Evolutionary conservation across 2,797 vertebrate species (phyloP), one percentile per base, ranked within the genome.

Genomic region (Urophycis tenuis): DNA sequence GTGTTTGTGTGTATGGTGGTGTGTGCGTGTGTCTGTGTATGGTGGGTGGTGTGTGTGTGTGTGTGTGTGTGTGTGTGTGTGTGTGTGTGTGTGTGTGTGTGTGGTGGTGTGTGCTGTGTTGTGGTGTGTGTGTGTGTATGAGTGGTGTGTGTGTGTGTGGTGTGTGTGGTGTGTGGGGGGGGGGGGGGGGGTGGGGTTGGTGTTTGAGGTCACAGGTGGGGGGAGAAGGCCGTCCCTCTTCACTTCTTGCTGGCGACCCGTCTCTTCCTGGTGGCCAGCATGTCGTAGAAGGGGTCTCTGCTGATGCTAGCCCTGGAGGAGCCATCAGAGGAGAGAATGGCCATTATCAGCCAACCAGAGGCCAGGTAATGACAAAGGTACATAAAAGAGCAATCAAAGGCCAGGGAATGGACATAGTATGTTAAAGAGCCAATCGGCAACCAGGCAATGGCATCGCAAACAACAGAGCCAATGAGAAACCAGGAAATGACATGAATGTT

Each of bases 221-320:
- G 1, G 31, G 70, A 77, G 73, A 60, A 75, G 82, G 80, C 75
- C 72, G 83, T 85, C 81, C 78, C 39, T 78, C 89, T 89, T 93
- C 94, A 97, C 90, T 97, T 96, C 92, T 97, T 97, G 90, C 95
- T 95, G n/a, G 96, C 96, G 81, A 97, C 94, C 64, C 95, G 92
- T 86, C 96, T 94, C 92, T 97, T 97, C 83, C 96, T 93, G 74
- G 96, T 95, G 2, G 95, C 96, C 88, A 97, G 80, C 96, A 97
- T 97, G 92, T 97, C 95, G n/a, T 97, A 97, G 92, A 97, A 97
- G 39, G 96, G 95, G 84, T 97, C 96, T 88, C 95, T 94, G 69
- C 95, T 97, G 78, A 97, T 96, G 22, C 95, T 96, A 0, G 95
- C 95, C 91, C 96, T 97, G 90, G 83, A 87, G 89, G 87, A 93